These are phyloP conservation scores for Ascaphus truei DNA, from an alignment of 2,113 vertebrate species.

Conservation along the genomic window DNA sequence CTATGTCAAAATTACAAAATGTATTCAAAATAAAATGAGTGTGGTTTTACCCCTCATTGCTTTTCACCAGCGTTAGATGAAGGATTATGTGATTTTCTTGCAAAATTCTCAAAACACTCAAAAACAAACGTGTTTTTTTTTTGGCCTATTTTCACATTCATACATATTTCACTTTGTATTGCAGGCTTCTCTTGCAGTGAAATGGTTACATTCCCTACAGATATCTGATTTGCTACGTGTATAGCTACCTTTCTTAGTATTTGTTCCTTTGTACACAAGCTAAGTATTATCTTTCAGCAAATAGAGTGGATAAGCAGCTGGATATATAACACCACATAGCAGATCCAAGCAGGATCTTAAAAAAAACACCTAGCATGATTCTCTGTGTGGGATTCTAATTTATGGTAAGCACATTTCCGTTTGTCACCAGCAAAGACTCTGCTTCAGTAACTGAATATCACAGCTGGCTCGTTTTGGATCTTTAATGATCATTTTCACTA, in stretches of 20 bases:
- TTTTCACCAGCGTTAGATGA: neutral
- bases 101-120: too few species aligned
- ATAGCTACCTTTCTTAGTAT: neutral
- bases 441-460: slow-evolving; percentile 22
- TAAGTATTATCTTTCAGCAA: neutral
- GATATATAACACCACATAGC: neutral
- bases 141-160: too few species aligned
- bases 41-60: neutral
- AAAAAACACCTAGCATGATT: slow-evolving; percentile 4
- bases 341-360: neutral
- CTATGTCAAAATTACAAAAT: neutral
- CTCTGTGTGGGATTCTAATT: slow-evolving; percentile 27
- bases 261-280: neutral
- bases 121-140: too few species aligned
- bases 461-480: slow-evolving; percentile 33
- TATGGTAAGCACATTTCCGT: slow-evolving; percentile 22
- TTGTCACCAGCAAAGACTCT: slow-evolving; percentile 13
- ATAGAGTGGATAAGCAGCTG: neutral
- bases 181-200: neutral
- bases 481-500: slow-evolving; percentile 28
- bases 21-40: neutral
- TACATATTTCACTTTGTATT: neutral
- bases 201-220: neutral
- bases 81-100: too few species aligned
- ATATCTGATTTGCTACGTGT: neutral